These are phyloP conservation scores for Xenopus laevis DNA, from an alignment of 2,113 vertebrate genomes.

Conservation along the genomic window DNA sequence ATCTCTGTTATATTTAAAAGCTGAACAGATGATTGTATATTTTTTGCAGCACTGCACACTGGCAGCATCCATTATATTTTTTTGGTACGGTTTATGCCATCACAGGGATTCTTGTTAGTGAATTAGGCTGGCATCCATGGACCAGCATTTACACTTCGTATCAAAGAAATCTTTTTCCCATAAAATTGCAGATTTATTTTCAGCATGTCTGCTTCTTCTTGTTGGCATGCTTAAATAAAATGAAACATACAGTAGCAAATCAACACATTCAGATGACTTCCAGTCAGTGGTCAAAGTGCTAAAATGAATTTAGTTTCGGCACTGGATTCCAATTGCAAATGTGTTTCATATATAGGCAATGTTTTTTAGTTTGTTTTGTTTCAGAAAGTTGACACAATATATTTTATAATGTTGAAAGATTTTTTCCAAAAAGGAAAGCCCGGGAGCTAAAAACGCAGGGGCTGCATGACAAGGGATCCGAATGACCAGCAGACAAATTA, in stretches of 20 bases:
- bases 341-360: not conserved
- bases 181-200: conserved; percentile 17
- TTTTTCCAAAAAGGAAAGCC: too few relatives aligned
- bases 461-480: too few relatives aligned
- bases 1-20: conserved; percentile 10
- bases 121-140: conserved; percentile 24
- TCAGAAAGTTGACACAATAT: too few relatives aligned
- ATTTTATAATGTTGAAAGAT: too few relatives aligned
- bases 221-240: conserved; percentile 29
- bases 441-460: too few relatives aligned
- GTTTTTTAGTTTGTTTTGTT: too few relatives aligned
- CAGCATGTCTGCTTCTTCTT: conserved; percentile 19
- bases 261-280: conserved; percentile 36
- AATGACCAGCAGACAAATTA: too few relatives aligned
- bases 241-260: conserved; percentile 42
- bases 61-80: conserved; percentile 12
- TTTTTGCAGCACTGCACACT: conserved; percentile 12
- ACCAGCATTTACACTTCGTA: conserved; percentile 19
- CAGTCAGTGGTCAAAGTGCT: conserved; percentile 10
- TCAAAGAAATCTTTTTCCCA: conserved; percentile 34
- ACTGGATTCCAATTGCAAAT: not conserved
- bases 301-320: not conserved
- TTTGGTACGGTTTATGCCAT: conserved; percentile 23
- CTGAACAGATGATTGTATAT: conserved; percentile 11
- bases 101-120: conserved; percentile 22